Conservation (phyloP, 2,797 vertebrate species). For the Mormyrus hasselquistii region DNA sequence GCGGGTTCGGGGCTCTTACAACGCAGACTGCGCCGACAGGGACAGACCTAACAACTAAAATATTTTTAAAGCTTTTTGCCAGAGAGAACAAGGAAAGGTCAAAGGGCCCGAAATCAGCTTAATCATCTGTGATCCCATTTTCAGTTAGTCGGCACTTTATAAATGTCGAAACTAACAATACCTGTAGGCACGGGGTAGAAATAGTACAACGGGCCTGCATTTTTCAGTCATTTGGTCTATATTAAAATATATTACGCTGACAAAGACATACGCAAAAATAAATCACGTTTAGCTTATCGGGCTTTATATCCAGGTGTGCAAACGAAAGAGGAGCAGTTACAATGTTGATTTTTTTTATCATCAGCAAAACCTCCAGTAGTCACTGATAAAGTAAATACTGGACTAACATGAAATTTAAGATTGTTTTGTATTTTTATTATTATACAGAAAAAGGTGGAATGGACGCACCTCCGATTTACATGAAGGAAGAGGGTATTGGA, state of each 20-base stretch:
- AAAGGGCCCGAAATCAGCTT: background rate
- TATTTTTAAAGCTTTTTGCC: background rate
- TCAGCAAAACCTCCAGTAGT: background rate
- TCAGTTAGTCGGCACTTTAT: background rate
- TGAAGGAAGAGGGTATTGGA: slow-evolving; percentile 21
- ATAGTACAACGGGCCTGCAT: background rate
- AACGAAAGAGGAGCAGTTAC: background rate
- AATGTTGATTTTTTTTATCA: background rate
- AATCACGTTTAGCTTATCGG: background rate
- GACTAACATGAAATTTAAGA: background rate
- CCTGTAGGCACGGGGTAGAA: background rate
- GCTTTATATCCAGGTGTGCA: background rate
- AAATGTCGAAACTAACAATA: background rate
- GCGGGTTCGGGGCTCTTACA: background rate
- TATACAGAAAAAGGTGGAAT: slow-evolving; percentile 18
- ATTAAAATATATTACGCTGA: background rate
- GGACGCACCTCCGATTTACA: slow-evolving; percentile 17
- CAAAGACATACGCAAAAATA: background rate
- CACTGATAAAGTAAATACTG: background rate
- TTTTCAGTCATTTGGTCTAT: background rate
- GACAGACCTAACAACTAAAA: background rate
- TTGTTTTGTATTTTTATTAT: background rate
- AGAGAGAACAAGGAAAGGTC: background rate
- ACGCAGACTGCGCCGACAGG: background rate
- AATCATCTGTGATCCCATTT: background rate